phyloP scores from a whole-genome alignment of 30 jellyfish, hydroid and myxozoan genomes.

The Calvadosia cruxmelitensis region DNA sequence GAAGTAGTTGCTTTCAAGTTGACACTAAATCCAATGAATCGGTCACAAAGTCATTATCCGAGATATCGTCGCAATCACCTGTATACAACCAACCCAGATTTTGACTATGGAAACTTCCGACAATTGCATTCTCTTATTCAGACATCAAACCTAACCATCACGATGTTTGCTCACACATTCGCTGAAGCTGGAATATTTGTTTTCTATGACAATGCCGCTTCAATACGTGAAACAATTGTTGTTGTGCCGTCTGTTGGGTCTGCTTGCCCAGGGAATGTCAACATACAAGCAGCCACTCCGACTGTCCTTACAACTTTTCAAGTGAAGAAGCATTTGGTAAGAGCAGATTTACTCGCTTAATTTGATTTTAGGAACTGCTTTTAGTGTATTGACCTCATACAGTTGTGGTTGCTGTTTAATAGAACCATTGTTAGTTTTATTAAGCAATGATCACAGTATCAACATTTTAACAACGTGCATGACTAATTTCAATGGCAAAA shows the following conservation, averaged over 20 bases:
- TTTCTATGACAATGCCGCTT: constrained; percentile 71
- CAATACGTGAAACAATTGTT: constrained; percentile 76
- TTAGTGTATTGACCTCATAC: too few species aligned
- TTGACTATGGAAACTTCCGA: constrained; percentile 88
- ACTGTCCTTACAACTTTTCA: constrained; percentile 16
- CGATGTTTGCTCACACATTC: constrained; percentile 68
- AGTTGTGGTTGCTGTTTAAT: too few species aligned
- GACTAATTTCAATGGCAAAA: too few species aligned
- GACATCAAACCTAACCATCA: constrained; percentile 60
- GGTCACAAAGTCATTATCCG: constrained; percentile 80
- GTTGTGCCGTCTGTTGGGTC: constrained; percentile 75
- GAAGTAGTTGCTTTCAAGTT: constrained; percentile 63
- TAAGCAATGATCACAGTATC: too few species aligned
- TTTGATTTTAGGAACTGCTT: too few species aligned
- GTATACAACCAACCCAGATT: constrained; percentile 75
- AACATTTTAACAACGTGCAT: too few species aligned
- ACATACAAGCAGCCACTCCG: constrained; percentile 65
- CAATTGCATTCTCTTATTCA: constrained; percentile 60
- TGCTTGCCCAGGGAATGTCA: constrained; percentile 48
- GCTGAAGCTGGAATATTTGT: constrained; percentile 86
- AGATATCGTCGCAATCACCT: constrained; percentile 70
- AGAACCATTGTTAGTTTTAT: too few species aligned
- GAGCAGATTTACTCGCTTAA: neutral
- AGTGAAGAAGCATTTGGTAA: constrained; percentile 27
- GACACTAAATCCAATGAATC: constrained; percentile 36